Evolutionary conservation across 2,113 vertebrate genomes (phyloP).

Genomic region (Anarhynchus alexandrinus): DNA sequence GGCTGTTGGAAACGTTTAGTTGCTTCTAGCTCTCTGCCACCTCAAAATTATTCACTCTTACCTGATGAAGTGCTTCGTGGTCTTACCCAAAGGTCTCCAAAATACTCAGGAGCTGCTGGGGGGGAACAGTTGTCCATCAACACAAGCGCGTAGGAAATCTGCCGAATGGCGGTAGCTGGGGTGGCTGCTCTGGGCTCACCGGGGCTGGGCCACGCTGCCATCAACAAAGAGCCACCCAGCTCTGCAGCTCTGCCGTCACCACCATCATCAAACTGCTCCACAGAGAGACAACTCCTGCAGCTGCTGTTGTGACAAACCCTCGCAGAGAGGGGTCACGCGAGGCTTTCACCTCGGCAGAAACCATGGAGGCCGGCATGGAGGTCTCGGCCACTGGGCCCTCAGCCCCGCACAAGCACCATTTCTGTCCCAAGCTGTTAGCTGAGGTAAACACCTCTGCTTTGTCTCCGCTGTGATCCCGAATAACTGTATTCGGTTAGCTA

Average conservation of each 20-base stretch:
- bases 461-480: not conserved
- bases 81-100: not conserved
- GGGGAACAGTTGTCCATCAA: not conserved
- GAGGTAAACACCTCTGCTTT: not conserved
- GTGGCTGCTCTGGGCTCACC: not conserved
- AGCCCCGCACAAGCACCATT: not conserved
- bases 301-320: not conserved
- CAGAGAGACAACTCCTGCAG: not conserved
- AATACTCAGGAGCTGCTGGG: not conserved
- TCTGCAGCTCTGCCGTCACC: not conserved
- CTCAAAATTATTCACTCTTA: not conserved
- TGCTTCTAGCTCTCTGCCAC: not conserved
- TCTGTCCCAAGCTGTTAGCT: not conserved
- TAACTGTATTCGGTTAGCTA: not conserved
- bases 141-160: fast-evolving
- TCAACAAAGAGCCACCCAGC: not conserved
- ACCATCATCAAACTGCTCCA: not conserved
- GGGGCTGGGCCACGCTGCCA: not conserved
- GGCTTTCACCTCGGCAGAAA: not conserved
- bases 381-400: not conserved
- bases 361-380: not conserved
- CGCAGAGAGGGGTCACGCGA: fast-evolving
- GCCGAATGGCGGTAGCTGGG: not conserved
- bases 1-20: not conserved
- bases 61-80: not conserved